phyloP scores from a whole-genome alignment of 2,888 invertebrate genomes.

The Tupiocoris notatus region DNA sequence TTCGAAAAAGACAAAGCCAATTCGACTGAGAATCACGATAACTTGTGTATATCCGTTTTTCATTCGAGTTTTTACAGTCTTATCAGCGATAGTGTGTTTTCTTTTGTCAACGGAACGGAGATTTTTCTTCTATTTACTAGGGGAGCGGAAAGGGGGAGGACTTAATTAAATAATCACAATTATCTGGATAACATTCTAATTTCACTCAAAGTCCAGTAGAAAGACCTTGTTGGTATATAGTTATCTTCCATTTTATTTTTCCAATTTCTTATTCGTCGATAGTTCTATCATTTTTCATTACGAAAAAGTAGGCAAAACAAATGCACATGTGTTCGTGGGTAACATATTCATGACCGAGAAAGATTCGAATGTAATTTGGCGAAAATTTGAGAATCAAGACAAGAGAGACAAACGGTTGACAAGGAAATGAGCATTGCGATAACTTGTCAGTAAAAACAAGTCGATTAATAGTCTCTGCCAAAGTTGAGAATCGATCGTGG shows the following conservation, averaged over 20 bases:
- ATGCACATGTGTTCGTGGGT: slow-evolving; percentile 28
- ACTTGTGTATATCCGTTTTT: too few species aligned
- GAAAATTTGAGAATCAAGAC: not conserved
- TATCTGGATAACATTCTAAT: slow-evolving; percentile 46
- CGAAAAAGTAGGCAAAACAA: slow-evolving; percentile 6
- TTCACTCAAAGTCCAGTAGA: slow-evolving; percentile 44
- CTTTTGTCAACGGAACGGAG: slow-evolving; percentile 12
- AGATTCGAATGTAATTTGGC: not conserved
- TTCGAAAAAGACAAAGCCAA: slow-evolving; percentile 5
- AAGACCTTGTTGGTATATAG: slow-evolving; percentile 45
- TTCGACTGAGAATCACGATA: not conserved
- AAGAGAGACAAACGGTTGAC: not conserved
- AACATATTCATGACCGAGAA: slow-evolving; percentile 27
- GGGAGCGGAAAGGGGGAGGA: not conserved
- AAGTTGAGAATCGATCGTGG: too few species aligned
- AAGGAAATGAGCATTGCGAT: not conserved
- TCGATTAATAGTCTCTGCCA: too few species aligned
- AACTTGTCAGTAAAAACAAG: too few species aligned
- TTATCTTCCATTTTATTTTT: not conserved
- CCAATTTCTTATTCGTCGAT: too few species aligned
- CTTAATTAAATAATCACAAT: slow-evolving; percentile 45
- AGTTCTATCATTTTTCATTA: not conserved
- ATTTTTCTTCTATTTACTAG: slow-evolving; percentile 26
- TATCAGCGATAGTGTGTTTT: slow-evolving; percentile 28
- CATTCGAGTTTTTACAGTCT: slow-evolving; percentile 28